Conservation (phyloP, 2,797 vertebrate species). For the Podargus strigoides region DNA sequence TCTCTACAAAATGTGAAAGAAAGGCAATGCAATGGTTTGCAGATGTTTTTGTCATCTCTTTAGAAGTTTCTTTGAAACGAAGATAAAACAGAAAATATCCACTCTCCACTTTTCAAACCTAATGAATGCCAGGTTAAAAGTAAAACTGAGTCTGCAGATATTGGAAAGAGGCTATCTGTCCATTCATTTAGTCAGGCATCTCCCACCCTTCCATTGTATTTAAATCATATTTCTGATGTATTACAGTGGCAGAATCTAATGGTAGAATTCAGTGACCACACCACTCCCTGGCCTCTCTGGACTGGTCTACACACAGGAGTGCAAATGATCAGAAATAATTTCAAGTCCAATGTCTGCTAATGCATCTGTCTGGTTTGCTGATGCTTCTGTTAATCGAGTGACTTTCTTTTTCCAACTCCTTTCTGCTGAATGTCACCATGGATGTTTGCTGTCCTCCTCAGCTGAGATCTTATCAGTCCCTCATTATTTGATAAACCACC, state of each 20-base stretch:
- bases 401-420: background rate
- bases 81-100: background rate
- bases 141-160: background rate
- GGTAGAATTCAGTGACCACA: background rate
- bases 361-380: background rate
- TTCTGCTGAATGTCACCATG: background rate
- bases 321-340: background rate
- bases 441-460: conserved; percentile 29
- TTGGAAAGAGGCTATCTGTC: background rate
- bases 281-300: background rate
- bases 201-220: background rate
- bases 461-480: conserved; percentile 32
- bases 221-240: background rate
- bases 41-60: background rate
- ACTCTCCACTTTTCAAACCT: background rate
- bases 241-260: background rate
- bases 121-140: background rate
- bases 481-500: conserved; percentile 60
- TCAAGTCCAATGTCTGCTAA: background rate
- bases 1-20: background rate
- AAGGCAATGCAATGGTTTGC: background rate
- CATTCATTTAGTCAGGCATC: background rate
- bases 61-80: background rate
- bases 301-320: background rate
- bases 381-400: background rate